Evolutionary conservation across 2,888 invertebrate genomes (phyloP).

Genomic region (Metalampra italica): DNA sequence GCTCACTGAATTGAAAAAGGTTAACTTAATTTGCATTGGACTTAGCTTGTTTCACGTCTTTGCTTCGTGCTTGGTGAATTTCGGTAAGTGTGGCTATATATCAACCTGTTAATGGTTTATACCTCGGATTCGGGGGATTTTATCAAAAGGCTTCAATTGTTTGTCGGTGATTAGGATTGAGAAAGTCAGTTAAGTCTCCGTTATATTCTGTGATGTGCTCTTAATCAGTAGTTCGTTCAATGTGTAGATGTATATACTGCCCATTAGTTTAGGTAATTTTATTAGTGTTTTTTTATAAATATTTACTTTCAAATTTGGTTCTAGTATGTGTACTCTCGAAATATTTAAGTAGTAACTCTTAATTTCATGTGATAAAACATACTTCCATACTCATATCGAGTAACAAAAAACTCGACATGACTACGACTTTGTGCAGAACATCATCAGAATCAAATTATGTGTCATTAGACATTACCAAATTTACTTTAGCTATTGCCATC

Average conservation of each 20-base stretch:
- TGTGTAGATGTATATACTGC: no score
- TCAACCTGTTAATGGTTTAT: conserved; percentile 28
- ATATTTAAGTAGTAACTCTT: no score
- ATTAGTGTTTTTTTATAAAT: no score
- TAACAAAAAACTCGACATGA: neutral
- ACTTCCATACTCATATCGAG: no score
- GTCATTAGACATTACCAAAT: conserved; percentile 13
- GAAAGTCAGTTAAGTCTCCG: no score
- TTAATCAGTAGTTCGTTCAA: no score
- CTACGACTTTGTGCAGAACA: neutral
- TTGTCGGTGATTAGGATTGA: no score
- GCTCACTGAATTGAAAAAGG: conserved; percentile 62
- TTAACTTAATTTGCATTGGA: conserved; percentile 59
- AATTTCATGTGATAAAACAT: no score
- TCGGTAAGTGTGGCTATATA: conserved; percentile 22
- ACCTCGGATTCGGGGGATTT: conserved; percentile 3
- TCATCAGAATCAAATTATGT: conserved; percentile 15
- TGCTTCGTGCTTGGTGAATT: conserved; percentile 13
- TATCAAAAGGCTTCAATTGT: neutral
- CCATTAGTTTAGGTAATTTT: no score
- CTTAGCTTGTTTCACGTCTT: conserved; percentile 20
- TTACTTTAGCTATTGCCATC: conserved; percentile 17
- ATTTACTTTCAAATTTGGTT: no score
- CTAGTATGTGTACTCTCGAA: no score
- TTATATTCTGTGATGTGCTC: no score